Conservation (phyloP, 2,888 invertebrate genomes). For the Podabrus alpinus region DNA sequence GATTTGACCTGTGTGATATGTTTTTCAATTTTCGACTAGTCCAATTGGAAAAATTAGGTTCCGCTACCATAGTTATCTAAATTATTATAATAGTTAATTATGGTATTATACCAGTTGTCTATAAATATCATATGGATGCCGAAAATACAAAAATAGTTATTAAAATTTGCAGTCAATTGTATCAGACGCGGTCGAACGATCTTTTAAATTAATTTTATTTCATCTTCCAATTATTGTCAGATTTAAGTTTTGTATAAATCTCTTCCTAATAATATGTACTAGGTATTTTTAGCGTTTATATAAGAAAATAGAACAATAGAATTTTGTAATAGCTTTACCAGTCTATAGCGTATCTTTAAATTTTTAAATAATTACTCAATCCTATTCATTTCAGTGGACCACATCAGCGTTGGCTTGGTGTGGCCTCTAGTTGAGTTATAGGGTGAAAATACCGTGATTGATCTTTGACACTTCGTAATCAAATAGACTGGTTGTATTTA, state of each 20-base stretch:
- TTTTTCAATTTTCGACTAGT: too few species aligned
- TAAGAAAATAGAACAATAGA: background rate
- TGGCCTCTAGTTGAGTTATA: background rate
- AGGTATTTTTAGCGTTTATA: too few species aligned
- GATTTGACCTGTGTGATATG: too few species aligned
- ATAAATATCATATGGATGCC: background rate
- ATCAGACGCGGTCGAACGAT: background rate
- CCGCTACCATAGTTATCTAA: background rate
- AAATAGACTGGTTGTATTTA: background rate
- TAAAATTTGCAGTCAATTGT: background rate
- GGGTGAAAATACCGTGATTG: background rate
- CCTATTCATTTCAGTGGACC: background rate
- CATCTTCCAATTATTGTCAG: background rate
- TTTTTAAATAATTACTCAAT: too few species aligned
- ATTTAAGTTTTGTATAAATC: background rate
- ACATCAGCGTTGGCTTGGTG: background rate
- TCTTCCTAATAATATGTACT: background rate
- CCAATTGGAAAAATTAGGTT: background rate
- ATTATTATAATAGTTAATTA: background rate
- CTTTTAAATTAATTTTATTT: background rate
- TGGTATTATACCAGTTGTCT: background rate
- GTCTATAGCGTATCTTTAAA: too few species aligned
- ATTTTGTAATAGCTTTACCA: too few species aligned
- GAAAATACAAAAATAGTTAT: background rate
- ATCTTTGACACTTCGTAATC: background rate